phyloP scores from a whole-genome alignment of 2,797 vertebrate species.

The Dryobates pubescens region DNA sequence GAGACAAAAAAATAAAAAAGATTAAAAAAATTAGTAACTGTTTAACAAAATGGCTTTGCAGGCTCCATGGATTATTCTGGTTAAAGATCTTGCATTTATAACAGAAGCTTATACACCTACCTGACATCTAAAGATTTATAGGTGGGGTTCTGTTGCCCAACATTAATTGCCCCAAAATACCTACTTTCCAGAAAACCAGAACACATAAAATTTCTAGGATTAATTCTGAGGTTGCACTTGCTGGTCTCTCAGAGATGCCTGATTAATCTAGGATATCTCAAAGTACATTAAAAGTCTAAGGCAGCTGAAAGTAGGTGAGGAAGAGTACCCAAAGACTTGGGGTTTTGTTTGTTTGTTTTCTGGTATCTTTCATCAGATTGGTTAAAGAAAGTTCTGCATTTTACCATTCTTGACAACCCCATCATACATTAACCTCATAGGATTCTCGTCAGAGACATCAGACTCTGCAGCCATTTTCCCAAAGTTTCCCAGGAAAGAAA shows the following conservation, averaged over 20 bases:
- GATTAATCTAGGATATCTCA: neutral
- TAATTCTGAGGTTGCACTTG: neutral
- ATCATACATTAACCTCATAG: neutral
- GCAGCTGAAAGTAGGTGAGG: neutral
- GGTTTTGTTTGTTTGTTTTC: neutral
- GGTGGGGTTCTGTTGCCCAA: neutral
- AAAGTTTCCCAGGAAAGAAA: neutral
- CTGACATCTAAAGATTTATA: neutral
- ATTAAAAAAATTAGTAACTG: too few species aligned
- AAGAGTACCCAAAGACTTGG: neutral
- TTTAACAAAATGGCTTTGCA: neutral
- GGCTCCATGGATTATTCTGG: neutral
- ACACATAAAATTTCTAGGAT: neutral
- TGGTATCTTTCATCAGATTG: neutral
- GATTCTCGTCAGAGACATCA: neutral
- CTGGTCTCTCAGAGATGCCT: neutral
- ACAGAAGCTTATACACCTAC: neutral
- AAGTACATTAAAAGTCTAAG: neutral
- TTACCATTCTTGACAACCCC: neutral
- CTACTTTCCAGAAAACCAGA: neutral
- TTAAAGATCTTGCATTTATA: neutral
- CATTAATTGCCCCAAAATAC: neutral
- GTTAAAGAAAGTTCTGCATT: neutral
- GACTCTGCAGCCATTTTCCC: neutral
- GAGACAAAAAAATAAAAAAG: neutral